Base-by-base conservation (phyloP, 2,797 vertebrate genomes). In the Enteromius viviparus region DNA sequence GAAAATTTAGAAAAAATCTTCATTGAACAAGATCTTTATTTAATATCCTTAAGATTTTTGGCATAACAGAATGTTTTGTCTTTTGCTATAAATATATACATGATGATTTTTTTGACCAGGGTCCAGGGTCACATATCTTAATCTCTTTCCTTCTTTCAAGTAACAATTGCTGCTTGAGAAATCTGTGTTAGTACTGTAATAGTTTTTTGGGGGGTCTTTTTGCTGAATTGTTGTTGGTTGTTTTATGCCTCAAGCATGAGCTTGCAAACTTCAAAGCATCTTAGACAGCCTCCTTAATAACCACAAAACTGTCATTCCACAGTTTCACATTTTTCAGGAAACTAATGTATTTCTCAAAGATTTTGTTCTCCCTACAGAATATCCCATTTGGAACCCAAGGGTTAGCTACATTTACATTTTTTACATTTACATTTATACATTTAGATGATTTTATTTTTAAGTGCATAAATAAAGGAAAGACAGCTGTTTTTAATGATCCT, bases 101-200 rank as follows among this genome's bases (percentile, higher is more conserved):
- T 37, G 37, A 6, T 37, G 37, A n/a, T n/a, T 37, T 7, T 37
- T 40, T 40, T 40, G 37, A 40, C 37, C 37, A 8, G 17, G 15
- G 49, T 51, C 15, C 17, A 51, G 15, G 6, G 49, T 19, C 5
- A 51, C 53, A 58, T 66, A 81, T 80, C 34, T 55, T 11, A 23
- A 12, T 49, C 14, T 19, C n/a, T 15, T 37, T 60, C 21, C 10
- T 32, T 64, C 37, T 78, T 37, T 45, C 6, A 47, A 69, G 11
- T 45, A 74, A 23, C 21, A 19, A 32, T 80, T 87, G 71, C 85
- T 87, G 40, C 71, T 84, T 72, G 58, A 76, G 70, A 82, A 86
- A 66, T 21, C 64, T 71, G 34, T 19, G 80, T 86, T 82, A 83
- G 84, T 75, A 32, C 68, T 69, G 29, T 29, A 69, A 49, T 42